A percentile compares a stretch with the other conserved stretches of the same genome.
phyloP scores from a whole-genome alignment of 2,888 invertebrate species.

The Plemyria rubiginata region DNA sequence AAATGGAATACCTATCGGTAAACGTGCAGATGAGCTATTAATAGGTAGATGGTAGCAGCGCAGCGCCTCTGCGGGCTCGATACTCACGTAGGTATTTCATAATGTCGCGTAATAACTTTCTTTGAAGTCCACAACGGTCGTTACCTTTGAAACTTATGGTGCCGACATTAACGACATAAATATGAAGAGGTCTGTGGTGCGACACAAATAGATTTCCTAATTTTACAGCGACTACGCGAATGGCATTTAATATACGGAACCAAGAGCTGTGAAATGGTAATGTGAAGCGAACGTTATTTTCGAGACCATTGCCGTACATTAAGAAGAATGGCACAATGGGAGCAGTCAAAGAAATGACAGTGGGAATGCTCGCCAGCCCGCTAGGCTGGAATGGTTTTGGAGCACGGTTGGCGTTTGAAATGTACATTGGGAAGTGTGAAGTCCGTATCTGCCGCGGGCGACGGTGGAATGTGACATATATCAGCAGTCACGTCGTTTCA shows the following conservation, averaged over 20 bases:
- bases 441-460: slow-evolving; percentile 40
- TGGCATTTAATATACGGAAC: slow-evolving; percentile 37
- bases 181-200: slow-evolving; percentile 28
- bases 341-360: slow-evolving; percentile 50
- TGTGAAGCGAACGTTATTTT: slow-evolving; percentile 45
- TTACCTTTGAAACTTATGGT: slow-evolving; percentile 53
- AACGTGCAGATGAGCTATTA: slow-evolving; percentile 46
- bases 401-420: slow-evolving; percentile 50
- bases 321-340: slow-evolving; percentile 46
- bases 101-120: slow-evolving; percentile 51
- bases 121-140: slow-evolving; percentile 48
- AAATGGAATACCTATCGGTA: slow-evolving; percentile 54
- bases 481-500: slow-evolving; percentile 44
- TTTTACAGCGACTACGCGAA: slow-evolving; percentile 34
- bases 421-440: slow-evolving; percentile 50
- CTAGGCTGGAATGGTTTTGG: slow-evolving; percentile 48
- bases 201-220: slow-evolving; percentile 38
- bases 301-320: slow-evolving; percentile 47
- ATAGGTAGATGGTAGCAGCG: slow-evolving; percentile 41
- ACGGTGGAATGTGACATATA: slow-evolving; percentile 48
- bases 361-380: slow-evolving; percentile 47
- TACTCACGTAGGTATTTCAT: slow-evolving; percentile 45
- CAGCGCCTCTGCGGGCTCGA: slow-evolving; percentile 28
- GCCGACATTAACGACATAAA: slow-evolving; percentile 43
- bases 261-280: slow-evolving; percentile 44